phyloP scores from a whole-genome alignment of 35 echinoderm and acorn worm species.

The Eucidaris tribuloides region DNA sequence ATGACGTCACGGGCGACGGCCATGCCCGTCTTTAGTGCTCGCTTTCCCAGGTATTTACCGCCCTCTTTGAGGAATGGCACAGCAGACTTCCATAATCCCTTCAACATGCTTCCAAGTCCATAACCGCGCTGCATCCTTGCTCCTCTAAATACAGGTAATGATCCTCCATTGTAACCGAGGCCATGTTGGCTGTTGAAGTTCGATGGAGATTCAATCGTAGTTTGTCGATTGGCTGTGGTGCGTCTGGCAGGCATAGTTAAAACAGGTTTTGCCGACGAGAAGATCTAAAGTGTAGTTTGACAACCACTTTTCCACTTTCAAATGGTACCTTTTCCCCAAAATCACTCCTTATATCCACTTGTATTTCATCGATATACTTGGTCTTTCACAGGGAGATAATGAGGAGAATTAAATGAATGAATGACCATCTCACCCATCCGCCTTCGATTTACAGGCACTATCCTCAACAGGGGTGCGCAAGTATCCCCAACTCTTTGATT shows the following conservation, averaged over 20 bases:
- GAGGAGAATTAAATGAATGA: conserved; percentile 16
- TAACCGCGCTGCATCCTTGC: neutral
- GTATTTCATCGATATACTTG: conserved; percentile 53
- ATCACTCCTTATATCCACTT: conserved; percentile 64
- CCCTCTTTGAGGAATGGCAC: conserved; percentile 5
- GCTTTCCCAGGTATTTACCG: neutral
- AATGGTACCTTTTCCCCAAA: conserved; percentile 30
- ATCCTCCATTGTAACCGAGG: too few species aligned
- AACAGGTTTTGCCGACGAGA: too few species aligned
- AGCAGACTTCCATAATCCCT: neutral
- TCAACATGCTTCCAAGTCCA: neutral
- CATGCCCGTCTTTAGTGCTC: neutral
- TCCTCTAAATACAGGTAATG: neutral
- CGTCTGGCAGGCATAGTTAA: neutral
- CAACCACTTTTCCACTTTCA: conserved; percentile 31
- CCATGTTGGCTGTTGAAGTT: too few species aligned
- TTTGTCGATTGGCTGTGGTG: too few species aligned
- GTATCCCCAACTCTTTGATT: conserved; percentile 1
- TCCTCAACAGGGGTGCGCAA: conserved; percentile 27
- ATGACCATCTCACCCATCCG: neutral
- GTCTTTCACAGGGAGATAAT: conserved; percentile 54
- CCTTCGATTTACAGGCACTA: neutral
- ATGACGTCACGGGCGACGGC: neutral
- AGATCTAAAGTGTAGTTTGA: conserved; percentile 64
- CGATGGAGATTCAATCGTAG: too few species aligned